Conservation (phyloP, 2,797 vertebrate genomes). For the Lemur catta region DNA sequence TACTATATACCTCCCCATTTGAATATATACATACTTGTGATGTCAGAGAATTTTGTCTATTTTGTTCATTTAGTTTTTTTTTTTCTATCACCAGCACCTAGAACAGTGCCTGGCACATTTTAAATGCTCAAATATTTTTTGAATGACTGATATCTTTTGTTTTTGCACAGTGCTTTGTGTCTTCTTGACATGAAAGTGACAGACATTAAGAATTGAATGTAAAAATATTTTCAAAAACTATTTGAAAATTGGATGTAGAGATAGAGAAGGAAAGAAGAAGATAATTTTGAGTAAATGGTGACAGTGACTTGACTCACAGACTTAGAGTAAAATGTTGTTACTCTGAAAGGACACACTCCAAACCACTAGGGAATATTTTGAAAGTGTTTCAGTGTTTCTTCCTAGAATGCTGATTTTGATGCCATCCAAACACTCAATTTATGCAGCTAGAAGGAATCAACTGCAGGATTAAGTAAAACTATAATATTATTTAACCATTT, state of each 20-base stretch:
- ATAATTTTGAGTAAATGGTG: neutral
- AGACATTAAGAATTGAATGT: neutral
- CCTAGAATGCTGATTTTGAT: constrained; percentile 35
- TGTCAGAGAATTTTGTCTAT: neutral
- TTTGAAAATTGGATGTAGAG: neutral
- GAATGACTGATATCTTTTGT: neutral
- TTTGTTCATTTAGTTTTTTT: neutral
- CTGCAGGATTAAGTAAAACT: neutral
- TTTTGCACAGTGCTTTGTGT: neutral
- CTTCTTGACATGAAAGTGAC: neutral
- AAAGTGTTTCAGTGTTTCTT: constrained; percentile 29
- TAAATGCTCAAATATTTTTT: neutral
- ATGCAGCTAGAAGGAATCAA: constrained; percentile 35
- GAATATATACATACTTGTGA: neutral
- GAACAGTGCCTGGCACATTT: neutral
- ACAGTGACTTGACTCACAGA: neutral
- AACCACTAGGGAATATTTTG: neutral
- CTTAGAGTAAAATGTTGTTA: neutral
- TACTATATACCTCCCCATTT: neutral
- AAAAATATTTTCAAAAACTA: neutral
- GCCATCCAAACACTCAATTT: neutral
- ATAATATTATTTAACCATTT: constrained; percentile 7
- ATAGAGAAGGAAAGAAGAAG: neutral
- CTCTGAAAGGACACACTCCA: neutral
- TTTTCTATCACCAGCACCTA: neutral